Conservation (phyloP, 2,113 vertebrate species). For the Nothobranchius kuhntae region DNA sequence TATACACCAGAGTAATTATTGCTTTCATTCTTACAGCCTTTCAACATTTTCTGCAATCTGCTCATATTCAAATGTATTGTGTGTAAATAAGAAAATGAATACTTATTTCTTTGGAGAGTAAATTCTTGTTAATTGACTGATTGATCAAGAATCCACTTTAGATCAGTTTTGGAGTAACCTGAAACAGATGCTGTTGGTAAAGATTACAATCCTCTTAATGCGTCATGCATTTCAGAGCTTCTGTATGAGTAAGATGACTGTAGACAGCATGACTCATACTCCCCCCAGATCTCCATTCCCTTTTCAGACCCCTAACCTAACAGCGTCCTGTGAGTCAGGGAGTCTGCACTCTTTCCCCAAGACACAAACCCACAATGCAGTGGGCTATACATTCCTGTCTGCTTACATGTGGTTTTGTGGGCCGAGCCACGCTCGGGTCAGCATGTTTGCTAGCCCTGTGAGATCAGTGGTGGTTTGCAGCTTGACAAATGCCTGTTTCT, state of each 20-base stretch:
- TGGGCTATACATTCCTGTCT: constrained; percentile 65
- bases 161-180: not conserved
- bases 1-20: too few relatives aligned
- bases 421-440: constrained; percentile 52
- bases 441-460: constrained; percentile 28
- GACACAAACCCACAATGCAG: constrained; percentile 59
- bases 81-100: too few relatives aligned
- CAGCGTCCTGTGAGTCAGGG: constrained; percentile 68
- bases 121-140: too few relatives aligned
- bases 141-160: too few relatives aligned
- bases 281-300: constrained; percentile 1
- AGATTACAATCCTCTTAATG: not conserved
- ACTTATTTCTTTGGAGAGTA: too few relatives aligned
- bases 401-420: constrained; percentile 66
- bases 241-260: constrained; percentile 1
- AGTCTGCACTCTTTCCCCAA: constrained; percentile 43
- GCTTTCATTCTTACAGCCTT: too few relatives aligned
- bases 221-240: constrained; percentile 2
- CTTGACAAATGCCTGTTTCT: constrained; percentile 17
- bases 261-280: constrained; percentile 58
- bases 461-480: constrained; percentile 35
- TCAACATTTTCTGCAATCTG: too few relatives aligned
- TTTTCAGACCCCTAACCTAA: constrained; percentile 33
- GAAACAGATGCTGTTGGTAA: constrained; percentile 1
- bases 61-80: too few relatives aligned